A percentile compares a stretch with the other conserved stretches of the same genome.
These are phyloP conservation scores for Drosophila melanosoma DNA, from an alignment of 2,888 invertebrate genomes.

Conservation along the genomic window DNA sequence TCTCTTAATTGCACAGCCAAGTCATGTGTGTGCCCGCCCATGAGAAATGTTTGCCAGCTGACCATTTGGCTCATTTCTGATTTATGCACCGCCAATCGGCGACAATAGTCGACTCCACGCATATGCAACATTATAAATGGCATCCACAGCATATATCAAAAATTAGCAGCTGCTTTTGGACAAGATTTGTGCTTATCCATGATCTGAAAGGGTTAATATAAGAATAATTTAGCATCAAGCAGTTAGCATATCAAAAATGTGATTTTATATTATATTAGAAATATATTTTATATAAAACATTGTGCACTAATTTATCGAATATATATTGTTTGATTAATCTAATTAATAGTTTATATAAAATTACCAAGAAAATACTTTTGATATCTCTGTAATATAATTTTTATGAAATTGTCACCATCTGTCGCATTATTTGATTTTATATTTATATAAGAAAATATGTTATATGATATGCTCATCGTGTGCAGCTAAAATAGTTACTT, in stretches of 20 bases:
- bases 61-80: conserved; percentile 66
- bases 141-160: conserved; percentile 3
- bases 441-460: background rate
- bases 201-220: background rate
- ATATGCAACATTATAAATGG: conserved; percentile 57
- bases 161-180: conserved; percentile 26
- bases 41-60: conserved; percentile 45
- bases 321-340: background rate
- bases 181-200: conserved; percentile 4
- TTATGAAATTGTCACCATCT: background rate
- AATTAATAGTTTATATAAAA: background rate
- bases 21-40: conserved; percentile 52
- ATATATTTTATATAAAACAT: background rate
- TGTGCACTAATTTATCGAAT: background rate
- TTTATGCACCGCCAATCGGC: conserved; percentile 57
- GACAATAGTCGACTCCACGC: conserved; percentile 50
- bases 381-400: background rate
- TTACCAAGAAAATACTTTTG: background rate
- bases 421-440: background rate
- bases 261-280: background rate
- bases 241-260: background rate
- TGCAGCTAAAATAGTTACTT: background rate
- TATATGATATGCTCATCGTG: conserved; percentile 14
- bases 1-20: conserved; percentile 79
- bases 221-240: background rate